Base-by-base conservation (phyloP, 2,113 vertebrate species). In the Pithys albifrons region DNA sequence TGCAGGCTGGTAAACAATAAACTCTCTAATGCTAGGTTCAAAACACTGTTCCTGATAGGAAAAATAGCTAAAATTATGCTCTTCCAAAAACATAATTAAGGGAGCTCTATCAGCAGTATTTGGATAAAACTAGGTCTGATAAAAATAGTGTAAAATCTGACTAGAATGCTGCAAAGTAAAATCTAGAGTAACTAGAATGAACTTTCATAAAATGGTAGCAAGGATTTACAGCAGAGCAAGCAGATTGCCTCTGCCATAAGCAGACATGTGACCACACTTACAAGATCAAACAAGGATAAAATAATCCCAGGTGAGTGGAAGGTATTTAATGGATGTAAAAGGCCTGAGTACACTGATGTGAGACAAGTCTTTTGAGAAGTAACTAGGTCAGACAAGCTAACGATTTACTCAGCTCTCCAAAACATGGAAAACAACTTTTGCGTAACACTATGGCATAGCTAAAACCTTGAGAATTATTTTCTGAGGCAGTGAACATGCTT, bases 251-350 rank as follows among this genome's bases (percentile, higher is more conserved):
- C 23, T 69, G 61, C 45, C 6, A 2, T 20, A 46, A 92, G 18
- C 54, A 73, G 81, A 24, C 28, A 14, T 6, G 52, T 65, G 64
- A 45, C 61, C n/a, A 6, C 1, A 59, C 39, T 89, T 62, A 87
- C 28, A 48, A 90, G 83, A 95, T 94, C 92, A 96, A 91, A 88
- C 0, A 0, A 84, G 85, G 95, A 81, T 88, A 94, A 91, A 1
- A 93, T 81, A 88, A 96, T 94, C 75, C 83, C 85, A 96, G 83
- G 95, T 95, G 92, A 92, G 52, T 22, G 46, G 88, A 94, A 95
- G 52, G 75, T 41, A 74, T 27, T 91, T 57, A 73, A 64, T 48
- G 31, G 65, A 41, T 87, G 70, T 41, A 51, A 93, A 95, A 89
- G 88, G 28, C 57, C 85, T 8, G 79, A 86, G 73, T 57, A 90